Evolutionary conservation across 2,888 invertebrate species (phyloP), one percentile per base, ranked within the genome.

Genomic region (Eupithecia tripunctaria): DNA sequence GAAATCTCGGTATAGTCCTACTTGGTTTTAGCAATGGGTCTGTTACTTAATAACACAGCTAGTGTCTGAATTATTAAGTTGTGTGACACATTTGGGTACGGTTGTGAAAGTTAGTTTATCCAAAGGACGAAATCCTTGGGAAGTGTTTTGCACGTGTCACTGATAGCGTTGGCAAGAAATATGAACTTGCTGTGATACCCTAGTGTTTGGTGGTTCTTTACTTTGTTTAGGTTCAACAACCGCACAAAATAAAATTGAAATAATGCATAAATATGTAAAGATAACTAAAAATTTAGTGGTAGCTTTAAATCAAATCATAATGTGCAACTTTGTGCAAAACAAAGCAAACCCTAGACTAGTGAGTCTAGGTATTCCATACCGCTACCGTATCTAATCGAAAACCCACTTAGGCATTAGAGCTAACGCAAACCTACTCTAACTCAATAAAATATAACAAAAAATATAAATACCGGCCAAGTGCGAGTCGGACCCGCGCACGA

Each of bases 41-140:
- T 64, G 71, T 70, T 73, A 77, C 79, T 78, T 80, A 79, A 80
- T 78, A 79, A 78, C 76, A 21, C 63, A 72, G 67, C 71, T 78
- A 76, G 77, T 67, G 75, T 67, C 71, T 82, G 78, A 82, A 82
- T 82, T 80, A 83, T 78, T 79, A 77, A 82, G 75, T 74, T 71
- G 70, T 72, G 56, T 79, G 78, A 75, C 79, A 78, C 76, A 75
- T 78, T 81, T 79, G 62, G 76, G 76, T 36, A 59, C 63, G 63
- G 68, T 47, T 51, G 71, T 76, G 66, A 71, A 71, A 67, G 62
- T 68, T 69, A 68, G n/a, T 65, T 67, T 73, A 75, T 73, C 21
- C 72, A 59, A 21, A 29, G n/a, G 69, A 27, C n/a, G 29, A 21
- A 62, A 32, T 62, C 51, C 69, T 56, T 38, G 60, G 15, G 67